Evolutionary conservation across 2,113 vertebrate genomes (phyloP).

Genomic region (Oreochromis niloticus): DNA sequence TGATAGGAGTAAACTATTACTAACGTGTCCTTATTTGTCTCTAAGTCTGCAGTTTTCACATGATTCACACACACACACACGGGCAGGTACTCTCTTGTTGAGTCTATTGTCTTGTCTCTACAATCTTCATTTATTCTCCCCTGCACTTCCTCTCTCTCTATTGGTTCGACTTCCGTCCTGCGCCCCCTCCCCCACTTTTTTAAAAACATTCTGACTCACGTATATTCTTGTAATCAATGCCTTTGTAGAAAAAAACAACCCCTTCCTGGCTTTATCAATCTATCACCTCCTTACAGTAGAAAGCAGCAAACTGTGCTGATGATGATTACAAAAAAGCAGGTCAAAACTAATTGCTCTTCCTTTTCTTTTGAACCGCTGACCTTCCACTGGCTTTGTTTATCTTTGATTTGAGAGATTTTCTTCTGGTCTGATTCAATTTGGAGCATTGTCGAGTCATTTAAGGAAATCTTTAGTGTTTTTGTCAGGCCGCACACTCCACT

Average conservation of each 20-base stretch:
- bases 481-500: neutral
- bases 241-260: neutral
- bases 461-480: neutral
- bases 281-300: neutral
- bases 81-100: neutral
- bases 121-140: neutral
- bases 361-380: neutral
- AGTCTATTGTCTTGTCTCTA: neutral
- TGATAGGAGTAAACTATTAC: neutral
- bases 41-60: neutral
- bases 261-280: neutral
- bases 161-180: neutral
- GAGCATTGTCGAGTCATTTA: neutral
- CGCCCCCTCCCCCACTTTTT: neutral
- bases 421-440: neutral
- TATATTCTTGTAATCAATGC: slow-evolving; percentile 25
- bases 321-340: neutral
- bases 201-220: neutral
- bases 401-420: neutral
- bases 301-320: neutral
- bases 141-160: neutral
- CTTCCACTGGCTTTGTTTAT: neutral
- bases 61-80: neutral
- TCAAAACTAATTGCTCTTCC: neutral
- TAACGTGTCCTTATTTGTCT: neutral